Evolutionary conservation across 2,113 vertebrate species (phyloP).

Genomic region (Athene noctua): DNA sequence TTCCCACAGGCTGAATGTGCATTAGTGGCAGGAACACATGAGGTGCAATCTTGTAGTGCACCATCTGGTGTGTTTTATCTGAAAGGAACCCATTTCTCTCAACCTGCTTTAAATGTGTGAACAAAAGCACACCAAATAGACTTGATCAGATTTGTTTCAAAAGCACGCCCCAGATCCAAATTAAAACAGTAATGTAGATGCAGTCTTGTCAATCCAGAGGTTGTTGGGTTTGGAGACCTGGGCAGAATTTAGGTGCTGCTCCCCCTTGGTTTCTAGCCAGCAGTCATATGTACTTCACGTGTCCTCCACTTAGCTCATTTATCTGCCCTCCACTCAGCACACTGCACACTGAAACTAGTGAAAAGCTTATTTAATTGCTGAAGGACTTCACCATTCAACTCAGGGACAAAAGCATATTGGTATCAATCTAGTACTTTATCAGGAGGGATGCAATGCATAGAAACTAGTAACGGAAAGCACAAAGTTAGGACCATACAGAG

Average conservation of each 20-base stretch:
- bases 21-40: background rate
- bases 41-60: background rate
- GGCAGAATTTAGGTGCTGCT: background rate
- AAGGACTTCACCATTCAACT: background rate
- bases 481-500: background rate
- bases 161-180: background rate
- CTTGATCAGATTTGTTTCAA: background rate
- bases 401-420: background rate
- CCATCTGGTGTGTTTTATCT: background rate
- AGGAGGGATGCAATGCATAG: background rate
- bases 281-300: accelerated
- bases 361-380: background rate
- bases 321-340: background rate
- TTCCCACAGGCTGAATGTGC: background rate
- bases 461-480: background rate
- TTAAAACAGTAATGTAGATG: background rate
- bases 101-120: background rate
- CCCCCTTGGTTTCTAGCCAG: background rate
- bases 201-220: background rate
- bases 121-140: background rate
- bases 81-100: background rate
- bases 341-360: background rate
- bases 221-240: background rate
- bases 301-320: background rate
- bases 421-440: background rate